Percentiles rank a stretch among this genome's conserved stretches.
Evolutionary conservation across 2,888 invertebrate genomes (phyloP).

Genomic region (Brachypalpus laphriformis): DNA sequence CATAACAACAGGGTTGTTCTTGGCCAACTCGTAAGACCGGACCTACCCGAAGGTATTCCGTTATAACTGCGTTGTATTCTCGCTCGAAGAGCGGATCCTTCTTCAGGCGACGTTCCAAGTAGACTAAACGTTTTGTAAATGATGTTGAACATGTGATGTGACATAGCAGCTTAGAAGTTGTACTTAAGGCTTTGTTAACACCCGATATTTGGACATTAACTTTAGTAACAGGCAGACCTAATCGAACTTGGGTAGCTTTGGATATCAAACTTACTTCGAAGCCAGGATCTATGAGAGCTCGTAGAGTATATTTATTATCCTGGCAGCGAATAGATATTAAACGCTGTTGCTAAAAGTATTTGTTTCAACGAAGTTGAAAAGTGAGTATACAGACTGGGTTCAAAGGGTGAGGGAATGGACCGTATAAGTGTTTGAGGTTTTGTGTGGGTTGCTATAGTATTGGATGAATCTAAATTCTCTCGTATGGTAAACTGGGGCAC

Average conservation of each 20-base stretch:
- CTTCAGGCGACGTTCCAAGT: background rate
- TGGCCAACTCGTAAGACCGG: background rate
- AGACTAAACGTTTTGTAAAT: too few relatives aligned
- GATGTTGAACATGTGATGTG: background rate
- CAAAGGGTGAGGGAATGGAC: too few relatives aligned
- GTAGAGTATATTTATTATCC: too few relatives aligned
- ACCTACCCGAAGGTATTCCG: background rate
- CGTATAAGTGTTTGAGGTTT: too few relatives aligned
- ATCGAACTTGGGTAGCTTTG: too few relatives aligned
- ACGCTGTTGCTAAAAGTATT: background rate
- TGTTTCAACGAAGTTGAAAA: too few relatives aligned
- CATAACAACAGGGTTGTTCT: background rate
- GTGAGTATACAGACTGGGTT: too few relatives aligned
- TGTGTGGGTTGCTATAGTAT: too few relatives aligned
- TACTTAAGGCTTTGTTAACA: background rate
- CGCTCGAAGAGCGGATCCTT: background rate
- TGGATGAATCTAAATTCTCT: too few relatives aligned
- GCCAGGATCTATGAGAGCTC: slow-evolving; percentile 19
- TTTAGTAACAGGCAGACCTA: background rate
- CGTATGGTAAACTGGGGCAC: too few relatives aligned
- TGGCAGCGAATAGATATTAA: background rate
- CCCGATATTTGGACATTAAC: slow-evolving; percentile 6
- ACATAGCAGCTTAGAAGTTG: background rate
- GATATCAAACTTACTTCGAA: slow-evolving; percentile 8
- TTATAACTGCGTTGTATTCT: background rate